phyloP scores from a whole-genome alignment of 2,113 vertebrate genomes.

The Ursus arctos region DNA sequence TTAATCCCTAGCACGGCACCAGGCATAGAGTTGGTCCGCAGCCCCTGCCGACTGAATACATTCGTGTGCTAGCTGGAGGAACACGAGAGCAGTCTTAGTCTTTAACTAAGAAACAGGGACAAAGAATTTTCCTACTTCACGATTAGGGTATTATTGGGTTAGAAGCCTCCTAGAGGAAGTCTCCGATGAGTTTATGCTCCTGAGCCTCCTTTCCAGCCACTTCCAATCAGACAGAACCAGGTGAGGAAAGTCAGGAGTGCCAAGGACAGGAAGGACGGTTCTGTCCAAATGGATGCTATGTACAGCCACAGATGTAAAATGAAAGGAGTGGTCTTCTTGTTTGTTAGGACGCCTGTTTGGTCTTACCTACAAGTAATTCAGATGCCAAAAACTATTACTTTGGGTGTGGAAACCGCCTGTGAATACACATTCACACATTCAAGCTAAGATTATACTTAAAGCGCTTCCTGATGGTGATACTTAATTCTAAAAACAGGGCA shows the following conservation, averaged over 20 bases:
- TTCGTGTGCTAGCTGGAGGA: background rate
- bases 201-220: background rate
- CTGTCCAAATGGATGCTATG: background rate
- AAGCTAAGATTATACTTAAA: constrained; percentile 65
- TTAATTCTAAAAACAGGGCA: constrained; percentile 59
- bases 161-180: background rate
- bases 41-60: background rate
- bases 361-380: constrained; percentile 64
- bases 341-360: constrained; percentile 47
- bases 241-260: background rate
- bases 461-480: constrained; percentile 52
- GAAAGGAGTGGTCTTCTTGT: background rate
- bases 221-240: background rate
- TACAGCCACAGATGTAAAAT: background rate
- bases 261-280: background rate
- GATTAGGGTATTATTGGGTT: background rate
- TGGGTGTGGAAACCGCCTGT: background rate
- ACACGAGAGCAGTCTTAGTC: background rate
- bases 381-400: constrained; percentile 48
- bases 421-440: constrained; percentile 51
- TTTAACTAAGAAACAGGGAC: constrained; percentile 10
- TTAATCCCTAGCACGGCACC: background rate
- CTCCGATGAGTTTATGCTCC: background rate
- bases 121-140: background rate
- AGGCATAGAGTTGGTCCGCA: background rate